phyloP scores from a whole-genome alignment of 2,888 invertebrate species.

The Orchesella flavescens region DNA sequence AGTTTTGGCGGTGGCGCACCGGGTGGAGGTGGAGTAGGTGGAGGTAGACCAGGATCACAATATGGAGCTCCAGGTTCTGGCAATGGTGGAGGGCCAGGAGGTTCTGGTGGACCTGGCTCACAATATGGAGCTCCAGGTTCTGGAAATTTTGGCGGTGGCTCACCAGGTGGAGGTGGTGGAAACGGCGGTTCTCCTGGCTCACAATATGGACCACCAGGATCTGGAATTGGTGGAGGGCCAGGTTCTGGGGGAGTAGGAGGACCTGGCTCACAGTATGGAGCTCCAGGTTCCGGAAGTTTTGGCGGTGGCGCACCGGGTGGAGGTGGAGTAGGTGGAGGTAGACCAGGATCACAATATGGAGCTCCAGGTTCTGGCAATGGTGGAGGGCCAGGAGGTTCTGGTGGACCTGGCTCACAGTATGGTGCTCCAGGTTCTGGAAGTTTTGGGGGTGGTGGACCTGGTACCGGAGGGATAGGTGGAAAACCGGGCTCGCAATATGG shows the following conservation, averaged over 20 bases:
- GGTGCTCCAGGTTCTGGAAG: background rate
- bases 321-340: background rate
- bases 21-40: background rate
- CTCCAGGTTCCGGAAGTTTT: background rate
- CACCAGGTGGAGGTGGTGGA: background rate
- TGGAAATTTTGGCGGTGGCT: background rate
- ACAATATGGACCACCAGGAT: background rate
- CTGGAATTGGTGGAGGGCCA: background rate
- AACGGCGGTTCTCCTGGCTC: background rate
- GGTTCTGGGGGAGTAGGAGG: background rate
- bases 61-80: background rate
- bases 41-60: background rate
- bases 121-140: background rate
- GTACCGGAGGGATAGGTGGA: background rate
- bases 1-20: background rate
- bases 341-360: background rate
- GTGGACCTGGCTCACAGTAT: background rate
- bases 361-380: background rate
- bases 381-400: background rate
- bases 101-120: background rate
- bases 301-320: background rate
- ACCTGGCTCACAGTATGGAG: background rate
- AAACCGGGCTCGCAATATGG: background rate
- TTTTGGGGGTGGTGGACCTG: background rate
- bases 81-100: slow-evolving; percentile 9